Conservation (phyloP, 2,797 vertebrate species). For the Eremophila alpestris region DNA sequence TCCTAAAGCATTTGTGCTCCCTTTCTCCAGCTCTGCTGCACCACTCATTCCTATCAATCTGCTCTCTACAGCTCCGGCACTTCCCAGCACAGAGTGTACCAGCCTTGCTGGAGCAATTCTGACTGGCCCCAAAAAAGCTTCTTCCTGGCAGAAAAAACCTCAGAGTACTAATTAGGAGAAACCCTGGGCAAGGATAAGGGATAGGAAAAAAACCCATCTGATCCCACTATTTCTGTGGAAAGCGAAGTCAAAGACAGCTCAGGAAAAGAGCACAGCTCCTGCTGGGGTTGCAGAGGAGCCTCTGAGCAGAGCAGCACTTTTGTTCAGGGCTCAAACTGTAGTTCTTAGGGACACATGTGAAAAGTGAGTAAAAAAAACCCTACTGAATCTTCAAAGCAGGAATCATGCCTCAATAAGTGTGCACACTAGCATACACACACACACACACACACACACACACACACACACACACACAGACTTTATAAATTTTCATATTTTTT, state of each 20-base stretch:
- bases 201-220: neutral
- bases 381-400: neutral
- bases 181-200: neutral
- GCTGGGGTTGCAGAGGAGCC: neutral
- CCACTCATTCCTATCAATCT: neutral
- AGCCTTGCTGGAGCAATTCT: neutral
- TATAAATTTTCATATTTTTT: neutral
- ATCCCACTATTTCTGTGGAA: neutral
- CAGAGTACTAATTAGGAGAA: neutral
- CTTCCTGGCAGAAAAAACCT: neutral
- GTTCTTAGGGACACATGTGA: neutral
- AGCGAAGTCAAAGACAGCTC: neutral
- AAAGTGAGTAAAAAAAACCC: neutral
- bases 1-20: neutral
- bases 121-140: neutral
- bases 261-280: neutral
- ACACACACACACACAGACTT: neutral
- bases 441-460: too few species aligned
- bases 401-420: neutral
- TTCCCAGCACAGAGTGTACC: neutral
- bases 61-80: neutral
- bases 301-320: neutral
- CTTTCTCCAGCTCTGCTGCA: neutral
- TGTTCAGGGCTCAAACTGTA: neutral
- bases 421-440: neutral